Evolutionary conservation across 30 jellyfish, hydroid and myxozoan species (phyloP), one percentile per base, ranked within the genome.

Genomic region (Turritopsis rubra): DNA sequence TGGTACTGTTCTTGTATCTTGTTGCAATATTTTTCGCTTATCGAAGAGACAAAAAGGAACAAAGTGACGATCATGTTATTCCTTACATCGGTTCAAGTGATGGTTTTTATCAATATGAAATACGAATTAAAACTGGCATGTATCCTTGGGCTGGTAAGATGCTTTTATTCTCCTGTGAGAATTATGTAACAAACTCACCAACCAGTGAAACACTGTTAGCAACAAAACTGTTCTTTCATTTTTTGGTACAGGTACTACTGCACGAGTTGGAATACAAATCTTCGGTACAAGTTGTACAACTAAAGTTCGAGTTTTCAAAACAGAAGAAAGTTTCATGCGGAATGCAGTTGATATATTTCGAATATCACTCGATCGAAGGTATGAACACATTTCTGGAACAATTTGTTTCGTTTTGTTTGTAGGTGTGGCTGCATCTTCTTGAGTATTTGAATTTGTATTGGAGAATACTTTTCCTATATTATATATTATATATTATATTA

Each of bases 71-170:
- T 16, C 99, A 93, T 28, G 82, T 85, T 80, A 88, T 93, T 1
- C 99, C 96, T 3, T 81, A 82, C 88, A 60, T 93, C 84, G 99
- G 99, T 17, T 74, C 88, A 1, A 96, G 88, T 60, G 99, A 88
- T 18, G 94, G 79, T 84, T 93, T 87, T 89, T 80, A 52, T 80
- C 94, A 93, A 74, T 93, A 93, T 73, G 99, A 93, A 75, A 82
- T 93, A 52, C 86, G 96, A 72, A 65, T 93, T 52, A 88, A 85
- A 70, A 93, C 99, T 60, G 96, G 99, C n/a, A 82, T 86, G 0
- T 88, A 80, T 73, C 93, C 94, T 19, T 89, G 95, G 29, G 91
- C 99, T 53, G 99, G 99, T 93, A 60, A 74, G 77, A 17, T 17
- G 1, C n/a, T 29, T 18, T 19, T 19, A 85, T 66, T n/a, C n/a